These are phyloP conservation scores for Dendronephthya gigantea DNA, from an alignment of 64 coral and sea anemone species.

Conservation along the genomic window DNA sequence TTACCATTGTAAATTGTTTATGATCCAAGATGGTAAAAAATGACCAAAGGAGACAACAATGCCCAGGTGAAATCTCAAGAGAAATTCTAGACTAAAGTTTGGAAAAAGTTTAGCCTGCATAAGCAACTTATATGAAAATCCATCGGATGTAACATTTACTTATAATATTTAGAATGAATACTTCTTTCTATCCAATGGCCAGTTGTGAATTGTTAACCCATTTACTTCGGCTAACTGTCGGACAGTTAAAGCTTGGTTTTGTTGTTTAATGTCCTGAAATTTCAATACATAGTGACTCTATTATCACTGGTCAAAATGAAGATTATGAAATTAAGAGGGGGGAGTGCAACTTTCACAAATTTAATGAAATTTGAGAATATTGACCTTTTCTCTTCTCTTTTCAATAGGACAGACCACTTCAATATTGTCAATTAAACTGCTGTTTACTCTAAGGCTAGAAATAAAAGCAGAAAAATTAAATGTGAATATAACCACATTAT, in stretches of 20 bases:
- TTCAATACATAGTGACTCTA: background rate
- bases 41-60: slow-evolving; percentile 96
- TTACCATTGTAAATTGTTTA: slow-evolving; percentile 70
- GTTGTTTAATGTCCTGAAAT: background rate
- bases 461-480: background rate
- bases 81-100: slow-evolving; percentile 13
- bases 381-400: slow-evolving; percentile 47
- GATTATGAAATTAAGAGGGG: background rate
- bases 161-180: background rate
- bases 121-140: background rate
- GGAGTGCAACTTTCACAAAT: slow-evolving; percentile 18
- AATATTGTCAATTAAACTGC: slow-evolving; percentile 48
- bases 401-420: slow-evolving; percentile 78
- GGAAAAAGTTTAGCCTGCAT: background rate
- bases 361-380: background rate
- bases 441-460: background rate
- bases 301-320: too few relatives aligned
- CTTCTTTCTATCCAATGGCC: background rate
- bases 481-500: too few relatives aligned
- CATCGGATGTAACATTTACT: too few relatives aligned
- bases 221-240: background rate
- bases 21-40: slow-evolving; percentile 59
- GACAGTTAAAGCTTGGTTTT: background rate
- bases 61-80: slow-evolving; percentile 61
- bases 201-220: background rate